Percentiles rank a stretch among this genome's conserved stretches.
These are phyloP conservation scores for Dicerorhinus sumatrensis DNA, from an alignment of 2,113 vertebrate species.

Conservation along the genomic window DNA sequence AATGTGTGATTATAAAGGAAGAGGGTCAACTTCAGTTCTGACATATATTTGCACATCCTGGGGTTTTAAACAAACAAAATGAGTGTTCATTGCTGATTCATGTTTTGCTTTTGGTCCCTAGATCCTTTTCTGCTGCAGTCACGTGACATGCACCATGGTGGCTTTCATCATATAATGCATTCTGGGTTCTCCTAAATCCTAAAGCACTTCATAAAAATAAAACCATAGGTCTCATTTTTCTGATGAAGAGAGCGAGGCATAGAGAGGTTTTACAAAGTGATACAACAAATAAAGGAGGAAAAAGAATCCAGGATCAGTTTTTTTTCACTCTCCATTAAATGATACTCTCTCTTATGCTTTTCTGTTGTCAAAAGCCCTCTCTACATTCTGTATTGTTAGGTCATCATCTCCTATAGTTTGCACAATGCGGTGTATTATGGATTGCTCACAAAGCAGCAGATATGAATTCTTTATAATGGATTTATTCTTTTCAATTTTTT, in stretches of 20 bases:
- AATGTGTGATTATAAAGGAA: constrained; percentile 65
- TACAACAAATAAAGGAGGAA: constrained; percentile 80
- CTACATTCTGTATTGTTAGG: constrained; percentile 82
- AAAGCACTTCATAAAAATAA: constrained; percentile 83
- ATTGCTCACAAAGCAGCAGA: constrained; percentile 81
- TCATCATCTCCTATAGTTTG: constrained; percentile 76
- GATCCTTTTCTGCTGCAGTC: constrained; percentile 67
- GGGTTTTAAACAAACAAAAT: constrained; percentile 83
- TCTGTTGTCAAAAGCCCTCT: constrained; percentile 88
- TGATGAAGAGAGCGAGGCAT: constrained; percentile 81
- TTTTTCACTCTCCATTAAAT: constrained; percentile 81
- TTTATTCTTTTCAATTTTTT: constrained; percentile 81
- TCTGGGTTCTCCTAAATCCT: constrained; percentile 74
- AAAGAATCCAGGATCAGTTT: constrained; percentile 78
- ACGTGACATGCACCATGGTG: constrained; percentile 74
- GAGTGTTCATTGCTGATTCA: constrained; percentile 83
- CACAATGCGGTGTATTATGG: constrained; percentile 76
- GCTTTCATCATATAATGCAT: constrained; percentile 80
- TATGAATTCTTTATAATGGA: constrained; percentile 77
- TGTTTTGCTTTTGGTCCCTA: constrained; percentile 81
- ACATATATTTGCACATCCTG: constrained; percentile 79
- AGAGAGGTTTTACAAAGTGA: constrained; percentile 80
- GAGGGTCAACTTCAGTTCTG: constrained; percentile 73
- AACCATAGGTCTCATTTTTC: constrained; percentile 83
- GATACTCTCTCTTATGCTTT: constrained; percentile 83